A percentile compares a stretch with the other conserved stretches of the same genome.
phyloP scores from a whole-genome alignment of 2,888 invertebrate genomes.

The Tetheella fluctuosa region DNA sequence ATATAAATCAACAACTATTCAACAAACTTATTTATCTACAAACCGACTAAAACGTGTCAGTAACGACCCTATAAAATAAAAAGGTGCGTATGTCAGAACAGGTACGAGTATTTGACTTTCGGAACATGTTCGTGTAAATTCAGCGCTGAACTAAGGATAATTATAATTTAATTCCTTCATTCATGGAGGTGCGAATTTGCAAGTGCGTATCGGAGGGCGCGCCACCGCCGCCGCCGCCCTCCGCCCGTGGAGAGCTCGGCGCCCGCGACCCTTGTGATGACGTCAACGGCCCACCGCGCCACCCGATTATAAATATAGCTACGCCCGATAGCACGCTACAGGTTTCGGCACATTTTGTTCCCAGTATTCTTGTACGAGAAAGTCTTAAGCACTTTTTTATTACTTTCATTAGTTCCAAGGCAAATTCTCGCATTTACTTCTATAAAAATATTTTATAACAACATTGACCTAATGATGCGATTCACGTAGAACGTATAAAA shows the following conservation, averaged over 20 bases:
- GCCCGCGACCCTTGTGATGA: slow-evolving; percentile 62
- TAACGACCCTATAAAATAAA: slow-evolving; percentile 20
- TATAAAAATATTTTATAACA: neutral
- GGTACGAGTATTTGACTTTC: slow-evolving; percentile 43
- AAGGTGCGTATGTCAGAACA: slow-evolving; percentile 29
- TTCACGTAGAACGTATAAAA: neutral
- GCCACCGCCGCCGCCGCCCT: slow-evolving; percentile 46
- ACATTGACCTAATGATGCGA: neutral
- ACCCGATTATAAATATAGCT: slow-evolving; percentile 81
- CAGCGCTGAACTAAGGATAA: slow-evolving; percentile 66
- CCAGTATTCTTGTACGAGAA: slow-evolving; percentile 42
- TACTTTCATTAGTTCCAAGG: slow-evolving; percentile 17
- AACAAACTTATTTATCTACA: neutral
- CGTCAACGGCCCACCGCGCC: slow-evolving; percentile 77
- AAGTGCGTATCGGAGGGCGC: slow-evolving; percentile 80
- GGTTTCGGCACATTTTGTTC: slow-evolving; percentile 69
- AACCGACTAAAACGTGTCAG: neutral
- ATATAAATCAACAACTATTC: neutral
- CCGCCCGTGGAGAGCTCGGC: slow-evolving; percentile 36
- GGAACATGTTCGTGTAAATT: slow-evolving; percentile 66
- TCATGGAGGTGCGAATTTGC: slow-evolving; percentile 81
- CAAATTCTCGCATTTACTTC: slow-evolving; percentile 7
- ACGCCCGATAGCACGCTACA: slow-evolving; percentile 76
- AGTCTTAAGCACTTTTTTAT: slow-evolving; percentile 27
- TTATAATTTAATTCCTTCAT: slow-evolving; percentile 80